Percentiles rank a stretch among this genome's conserved stretches.
Conservation (phyloP, 2,888 invertebrate species). For the Pseudeuparius sepicola region DNA sequence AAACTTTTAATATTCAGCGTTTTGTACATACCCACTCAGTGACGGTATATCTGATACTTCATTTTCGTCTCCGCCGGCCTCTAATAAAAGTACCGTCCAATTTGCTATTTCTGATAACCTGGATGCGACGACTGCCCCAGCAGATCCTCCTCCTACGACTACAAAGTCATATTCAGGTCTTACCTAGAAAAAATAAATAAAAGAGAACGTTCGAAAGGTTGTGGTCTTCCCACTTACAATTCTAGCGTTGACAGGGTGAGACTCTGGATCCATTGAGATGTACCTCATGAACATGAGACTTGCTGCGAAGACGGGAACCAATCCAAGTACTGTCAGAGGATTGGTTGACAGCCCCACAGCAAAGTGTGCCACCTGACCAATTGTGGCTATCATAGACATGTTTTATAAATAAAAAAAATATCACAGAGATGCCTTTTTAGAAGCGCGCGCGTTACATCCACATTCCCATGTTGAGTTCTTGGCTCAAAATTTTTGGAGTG, state of each 20-base stretch:
- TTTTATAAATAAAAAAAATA: too few relatives aligned
- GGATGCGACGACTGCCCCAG: constrained; percentile 81
- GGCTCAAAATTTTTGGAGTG: constrained; percentile 57
- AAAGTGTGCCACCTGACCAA: constrained; percentile 38
- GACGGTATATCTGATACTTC: constrained; percentile 84
- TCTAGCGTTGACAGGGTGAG: constrained; percentile 59
- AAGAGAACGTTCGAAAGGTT: constrained; percentile 1
- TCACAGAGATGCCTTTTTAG: too few relatives aligned
- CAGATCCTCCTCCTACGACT: constrained; percentile 79
- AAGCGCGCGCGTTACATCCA: constrained; percentile 49
- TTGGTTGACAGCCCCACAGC: constrained; percentile 35
- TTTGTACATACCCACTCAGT: constrained; percentile 55
- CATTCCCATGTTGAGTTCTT: constrained; percentile 50
- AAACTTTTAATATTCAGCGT: too few relatives aligned
- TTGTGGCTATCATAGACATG: constrained; percentile 42
- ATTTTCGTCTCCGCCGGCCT: constrained; percentile 82
- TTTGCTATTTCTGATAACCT: constrained; percentile 69
- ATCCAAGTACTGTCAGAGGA: constrained; percentile 54
- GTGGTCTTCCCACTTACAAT: constrained; percentile 48
- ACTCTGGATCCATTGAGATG: constrained; percentile 73
- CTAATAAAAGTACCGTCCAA: constrained; percentile 74
- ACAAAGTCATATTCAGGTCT: constrained; percentile 76
- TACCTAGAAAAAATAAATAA: constrained; percentile 44
- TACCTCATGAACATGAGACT: constrained; percentile 74
- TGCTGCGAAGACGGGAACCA: constrained; percentile 72